Percentiles rank a stretch among this genome's conserved stretches.
Evolutionary conservation across 2,113 vertebrate species (phyloP).

Genomic region (Cranoglanis bouderius): DNA sequence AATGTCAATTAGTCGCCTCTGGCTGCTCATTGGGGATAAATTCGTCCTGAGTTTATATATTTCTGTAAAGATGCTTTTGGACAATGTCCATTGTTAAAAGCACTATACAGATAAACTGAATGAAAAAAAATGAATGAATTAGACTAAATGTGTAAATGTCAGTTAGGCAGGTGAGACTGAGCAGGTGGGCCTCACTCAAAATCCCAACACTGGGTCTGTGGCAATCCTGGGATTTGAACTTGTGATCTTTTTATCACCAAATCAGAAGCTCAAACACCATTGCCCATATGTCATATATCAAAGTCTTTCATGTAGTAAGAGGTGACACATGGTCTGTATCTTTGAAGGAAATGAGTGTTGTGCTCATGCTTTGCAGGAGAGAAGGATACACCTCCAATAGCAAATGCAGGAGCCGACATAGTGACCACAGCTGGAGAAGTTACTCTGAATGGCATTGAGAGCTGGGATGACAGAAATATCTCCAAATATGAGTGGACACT

Average conservation of each 20-base stretch:
- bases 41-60: too few relatives aligned
- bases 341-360: background rate
- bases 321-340: background rate
- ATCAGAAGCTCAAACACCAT: background rate
- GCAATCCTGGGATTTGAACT: background rate
- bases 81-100: too few relatives aligned
- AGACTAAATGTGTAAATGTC: background rate
- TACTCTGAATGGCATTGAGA: conserved; percentile 77
- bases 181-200: too few relatives aligned
- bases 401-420: conserved; percentile 73
- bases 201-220: background rate
- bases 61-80: too few relatives aligned
- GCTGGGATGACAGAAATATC: conserved; percentile 70
- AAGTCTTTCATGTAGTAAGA: background rate
- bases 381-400: conserved; percentile 69
- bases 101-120: too few relatives aligned
- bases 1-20: too few relatives aligned
- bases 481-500: conserved; percentile 76
- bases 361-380: background rate
- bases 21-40: too few relatives aligned
- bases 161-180: background rate
- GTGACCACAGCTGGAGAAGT: conserved; percentile 77
- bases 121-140: too few relatives aligned
- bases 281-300: background rate
- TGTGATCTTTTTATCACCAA: background rate